These are phyloP conservation scores for Glaucidium brasilianum DNA, from an alignment of 2,113 vertebrate species.

Conservation along the genomic window DNA sequence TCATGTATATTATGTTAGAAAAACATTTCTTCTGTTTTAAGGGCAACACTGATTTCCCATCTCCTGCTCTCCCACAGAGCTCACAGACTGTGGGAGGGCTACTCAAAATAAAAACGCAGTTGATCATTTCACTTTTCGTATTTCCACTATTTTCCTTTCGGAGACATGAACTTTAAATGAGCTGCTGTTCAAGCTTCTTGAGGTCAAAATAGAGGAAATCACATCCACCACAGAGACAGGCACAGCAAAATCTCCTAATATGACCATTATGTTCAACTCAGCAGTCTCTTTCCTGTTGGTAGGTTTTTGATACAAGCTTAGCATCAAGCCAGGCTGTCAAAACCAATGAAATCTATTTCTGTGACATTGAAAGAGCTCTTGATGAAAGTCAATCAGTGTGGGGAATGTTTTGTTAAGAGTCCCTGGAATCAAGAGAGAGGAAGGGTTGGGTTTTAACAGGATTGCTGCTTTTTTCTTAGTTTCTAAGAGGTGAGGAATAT, in stretches of 20 bases:
- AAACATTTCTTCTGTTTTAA: neutral
- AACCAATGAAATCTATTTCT: slow-evolving; percentile 57
- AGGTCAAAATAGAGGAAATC: slow-evolving; percentile 53
- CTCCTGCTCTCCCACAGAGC: neutral
- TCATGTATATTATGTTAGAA: neutral
- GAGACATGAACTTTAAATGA: slow-evolving; percentile 50
- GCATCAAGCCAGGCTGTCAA: slow-evolving; percentile 50
- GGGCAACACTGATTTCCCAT: slow-evolving; percentile 1
- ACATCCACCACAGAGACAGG: slow-evolving; percentile 41
- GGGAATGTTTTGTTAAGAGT: neutral
- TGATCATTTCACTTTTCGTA: neutral
- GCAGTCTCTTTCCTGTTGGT: slow-evolving; percentile 44
- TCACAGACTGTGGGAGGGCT: neutral
- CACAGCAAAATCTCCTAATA: slow-evolving; percentile 25
- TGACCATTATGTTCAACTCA: slow-evolving; percentile 51
- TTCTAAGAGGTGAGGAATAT: neutral
- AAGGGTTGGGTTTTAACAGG: neutral
- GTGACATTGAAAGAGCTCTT: slow-evolving; percentile 48
- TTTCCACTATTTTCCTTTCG: slow-evolving; percentile 20
- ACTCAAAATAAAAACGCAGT: neutral
- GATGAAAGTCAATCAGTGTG: slow-evolving; percentile 45
- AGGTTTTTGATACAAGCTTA: slow-evolving; percentile 41
- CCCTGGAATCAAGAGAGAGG: neutral
- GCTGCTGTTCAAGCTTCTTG: slow-evolving; percentile 42
- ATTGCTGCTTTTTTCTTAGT: neutral